Conservation (phyloP, 2,797 vertebrate species). For the Toxotes lorentzi region DNA sequence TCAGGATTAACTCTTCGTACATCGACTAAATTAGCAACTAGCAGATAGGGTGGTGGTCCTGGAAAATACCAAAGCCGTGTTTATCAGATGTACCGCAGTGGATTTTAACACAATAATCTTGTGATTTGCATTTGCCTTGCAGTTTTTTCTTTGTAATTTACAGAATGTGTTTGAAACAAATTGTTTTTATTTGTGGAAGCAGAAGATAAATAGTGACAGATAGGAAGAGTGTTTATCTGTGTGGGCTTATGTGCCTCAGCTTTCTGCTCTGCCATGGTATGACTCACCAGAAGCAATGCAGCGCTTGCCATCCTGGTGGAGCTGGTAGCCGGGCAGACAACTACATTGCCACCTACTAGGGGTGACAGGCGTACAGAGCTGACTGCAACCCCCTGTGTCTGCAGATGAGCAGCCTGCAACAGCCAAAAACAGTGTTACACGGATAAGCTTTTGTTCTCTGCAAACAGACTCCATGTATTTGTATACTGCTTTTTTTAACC, state of each 20-base stretch:
- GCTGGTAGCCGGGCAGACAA: slow-evolving; percentile 91
- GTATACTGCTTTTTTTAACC: not conserved
- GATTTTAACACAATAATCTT: not conserved
- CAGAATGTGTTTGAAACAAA: not conserved
- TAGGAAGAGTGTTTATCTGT: slow-evolving; percentile 11
- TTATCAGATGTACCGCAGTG: not conserved
- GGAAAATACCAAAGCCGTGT: slow-evolving; percentile 20
- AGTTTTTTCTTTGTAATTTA: not conserved
- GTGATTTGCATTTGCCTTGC: not conserved
- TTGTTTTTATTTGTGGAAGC: not conserved
- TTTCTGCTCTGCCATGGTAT: slow-evolving; percentile 25
- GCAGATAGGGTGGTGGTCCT: slow-evolving; percentile 89
- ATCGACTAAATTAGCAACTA: slow-evolving; percentile 91
- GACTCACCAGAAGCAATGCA: slow-evolving; percentile 89
- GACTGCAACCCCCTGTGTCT: slow-evolving; percentile 94
- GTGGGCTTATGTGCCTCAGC: slow-evolving; percentile 25
- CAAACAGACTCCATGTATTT: not conserved
- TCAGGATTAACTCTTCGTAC: slow-evolving; percentile 87
- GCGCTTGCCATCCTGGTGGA: slow-evolving; percentile 87
- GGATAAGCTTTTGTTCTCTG: slow-evolving; percentile 2
- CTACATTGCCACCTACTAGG: slow-evolving; percentile 88
- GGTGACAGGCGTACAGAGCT: slow-evolving; percentile 86
- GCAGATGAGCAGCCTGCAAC: slow-evolving; percentile 90
- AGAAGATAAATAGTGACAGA: not conserved
- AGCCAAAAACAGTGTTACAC: slow-evolving; percentile 39